phyloP scores from a whole-genome alignment of 2,797 vertebrate species.

The Sebastolobus alascanus region DNA sequence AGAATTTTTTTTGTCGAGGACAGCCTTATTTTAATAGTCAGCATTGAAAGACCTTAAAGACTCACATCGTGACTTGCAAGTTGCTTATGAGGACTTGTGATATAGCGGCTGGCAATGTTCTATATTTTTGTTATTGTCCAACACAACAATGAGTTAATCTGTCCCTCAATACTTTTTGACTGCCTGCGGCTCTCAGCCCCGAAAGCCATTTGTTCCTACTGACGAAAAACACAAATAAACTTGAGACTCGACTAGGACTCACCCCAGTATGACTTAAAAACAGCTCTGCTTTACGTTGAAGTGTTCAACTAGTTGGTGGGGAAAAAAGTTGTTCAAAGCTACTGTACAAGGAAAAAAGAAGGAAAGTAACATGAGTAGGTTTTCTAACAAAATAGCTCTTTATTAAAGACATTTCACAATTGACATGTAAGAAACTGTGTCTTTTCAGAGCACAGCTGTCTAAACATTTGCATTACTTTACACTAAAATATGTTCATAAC shows the following conservation, averaged over 20 bases:
- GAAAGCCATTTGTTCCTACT: neutral
- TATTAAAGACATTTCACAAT: conserved; percentile 41
- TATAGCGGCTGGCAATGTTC: neutral
- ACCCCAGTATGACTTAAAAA: neutral
- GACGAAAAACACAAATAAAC: neutral
- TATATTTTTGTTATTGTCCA: neutral
- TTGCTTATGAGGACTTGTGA: neutral
- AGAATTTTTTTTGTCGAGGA: no score
- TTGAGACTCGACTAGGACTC: neutral
- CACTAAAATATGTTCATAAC: neutral
- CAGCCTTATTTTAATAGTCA: neutral
- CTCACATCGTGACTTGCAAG: neutral
- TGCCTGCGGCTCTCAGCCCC: neutral
- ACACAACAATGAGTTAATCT: neutral
- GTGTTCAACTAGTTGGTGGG: neutral
- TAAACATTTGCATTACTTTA: neutral
- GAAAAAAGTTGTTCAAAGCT: neutral
- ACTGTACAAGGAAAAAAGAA: neutral
- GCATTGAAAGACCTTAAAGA: neutral
- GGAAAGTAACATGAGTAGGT: neutral
- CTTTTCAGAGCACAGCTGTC: neutral
- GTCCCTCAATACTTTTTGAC: neutral
- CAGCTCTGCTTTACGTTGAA: neutral
- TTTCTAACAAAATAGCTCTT: conserved; percentile 57
- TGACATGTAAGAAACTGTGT: neutral